These are phyloP conservation scores for Paelopatides confundens DNA, from an alignment of 53 echinoderm and acorn worm species.

Conservation along the genomic window DNA sequence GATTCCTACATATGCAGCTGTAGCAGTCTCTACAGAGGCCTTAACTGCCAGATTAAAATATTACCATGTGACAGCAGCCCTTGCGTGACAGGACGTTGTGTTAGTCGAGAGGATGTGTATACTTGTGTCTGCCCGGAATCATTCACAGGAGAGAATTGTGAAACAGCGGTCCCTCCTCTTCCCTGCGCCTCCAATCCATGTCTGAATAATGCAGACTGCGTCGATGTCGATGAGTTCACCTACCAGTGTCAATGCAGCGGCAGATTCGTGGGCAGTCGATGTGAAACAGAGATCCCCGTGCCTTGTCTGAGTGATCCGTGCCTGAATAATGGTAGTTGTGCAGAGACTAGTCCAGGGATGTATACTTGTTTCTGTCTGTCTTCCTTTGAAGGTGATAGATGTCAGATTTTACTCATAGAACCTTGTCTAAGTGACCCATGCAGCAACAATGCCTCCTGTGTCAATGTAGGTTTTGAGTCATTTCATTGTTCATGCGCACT, in stretches of 20 bases:
- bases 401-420: slow-evolving; percentile 48
- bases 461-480: slow-evolving; percentile 57
- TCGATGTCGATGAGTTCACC: slow-evolving; percentile 39
- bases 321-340: slow-evolving; percentile 71
- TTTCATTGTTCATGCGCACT: slow-evolving; percentile 65
- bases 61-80: slow-evolving; percentile 82
- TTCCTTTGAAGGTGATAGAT: slow-evolving; percentile 68
- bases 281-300: slow-evolving; percentile 54
- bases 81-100: slow-evolving; percentile 76
- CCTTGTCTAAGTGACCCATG: slow-evolving; percentile 84
- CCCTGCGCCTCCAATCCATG: slow-evolving; percentile 88
- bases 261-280: slow-evolving; percentile 69
- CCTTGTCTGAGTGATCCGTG: slow-evolving; percentile 85
- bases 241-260: slow-evolving; percentile 69
- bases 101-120: slow-evolving; percentile 46
- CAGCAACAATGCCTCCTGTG: slow-evolving; percentile 71
- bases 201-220: slow-evolving; percentile 67
- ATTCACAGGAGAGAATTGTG: slow-evolving; percentile 79
- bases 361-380: slow-evolving; percentile 69
- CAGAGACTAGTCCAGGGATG: slow-evolving; percentile 41
- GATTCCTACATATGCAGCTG: slow-evolving; percentile 67
- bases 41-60: slow-evolving; percentile 71
- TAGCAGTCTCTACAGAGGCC: slow-evolving; percentile 59
- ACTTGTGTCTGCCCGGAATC: slow-evolving; percentile 64
- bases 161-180: slow-evolving; percentile 56